Percentiles rank a stretch among this genome's conserved stretches.
These are phyloP conservation scores for Saccostrea glomerata DNA, from an alignment of 1,140 invertebrate genomes.

Conservation along the genomic window DNA sequence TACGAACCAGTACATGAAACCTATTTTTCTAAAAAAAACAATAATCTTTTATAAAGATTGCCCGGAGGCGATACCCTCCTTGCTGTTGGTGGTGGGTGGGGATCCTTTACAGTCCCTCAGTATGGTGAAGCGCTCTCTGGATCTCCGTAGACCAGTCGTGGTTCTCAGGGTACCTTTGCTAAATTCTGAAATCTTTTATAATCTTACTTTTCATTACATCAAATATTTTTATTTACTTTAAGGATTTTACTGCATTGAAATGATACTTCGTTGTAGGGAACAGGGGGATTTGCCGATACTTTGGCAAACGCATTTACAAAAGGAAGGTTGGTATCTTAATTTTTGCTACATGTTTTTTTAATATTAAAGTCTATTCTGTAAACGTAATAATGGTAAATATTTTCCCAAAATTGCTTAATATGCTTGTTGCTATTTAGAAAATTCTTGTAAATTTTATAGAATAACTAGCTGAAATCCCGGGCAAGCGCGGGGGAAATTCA, in stretches of 20 bases:
- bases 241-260: not conserved
- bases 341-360: no score
- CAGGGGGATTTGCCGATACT: slow-evolving; percentile 30
- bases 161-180: not conserved
- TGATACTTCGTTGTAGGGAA: not conserved
- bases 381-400: no score
- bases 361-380: no score
- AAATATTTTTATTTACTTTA: no score
- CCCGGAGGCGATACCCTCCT: not conserved
- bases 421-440: no score
- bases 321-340: not conserved
- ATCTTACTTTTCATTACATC: not conserved
- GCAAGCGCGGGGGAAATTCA: no score
- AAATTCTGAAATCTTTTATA: not conserved
- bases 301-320: not conserved
- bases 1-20: no score
- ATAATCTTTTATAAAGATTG: not conserved
- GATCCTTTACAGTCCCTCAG: not conserved
- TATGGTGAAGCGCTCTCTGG: slow-evolving; percentile 20
- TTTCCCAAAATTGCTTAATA: no score
- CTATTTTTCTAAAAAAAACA: not conserved
- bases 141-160: not conserved
- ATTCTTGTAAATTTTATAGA: no score
- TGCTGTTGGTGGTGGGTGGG: slow-evolving; percentile 3
- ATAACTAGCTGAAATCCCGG: no score